These are phyloP conservation scores for Dendroctonus ponderosae DNA, from an alignment of 1,140 invertebrate species.

Conservation along the genomic window DNA sequence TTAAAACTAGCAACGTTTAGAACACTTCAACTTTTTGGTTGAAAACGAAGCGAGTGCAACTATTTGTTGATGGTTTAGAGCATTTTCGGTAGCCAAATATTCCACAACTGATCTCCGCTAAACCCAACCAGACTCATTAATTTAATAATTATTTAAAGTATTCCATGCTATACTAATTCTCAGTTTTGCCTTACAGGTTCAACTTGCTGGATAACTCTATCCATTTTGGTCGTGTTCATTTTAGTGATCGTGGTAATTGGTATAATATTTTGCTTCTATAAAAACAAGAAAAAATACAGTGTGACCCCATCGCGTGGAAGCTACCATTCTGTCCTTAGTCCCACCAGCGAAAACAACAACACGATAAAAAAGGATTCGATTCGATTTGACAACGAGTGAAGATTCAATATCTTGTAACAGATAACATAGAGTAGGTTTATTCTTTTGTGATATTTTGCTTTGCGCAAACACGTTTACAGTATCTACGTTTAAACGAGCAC, in stretches of 20 bases:
- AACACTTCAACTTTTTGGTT: too few relatives aligned
- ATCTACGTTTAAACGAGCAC: too few relatives aligned
- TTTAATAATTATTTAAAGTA: not conserved
- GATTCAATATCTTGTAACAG: too few relatives aligned
- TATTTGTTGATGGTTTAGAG: too few relatives aligned
- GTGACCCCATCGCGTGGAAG: slow-evolving; percentile 24
- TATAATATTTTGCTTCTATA: slow-evolving; percentile 20
- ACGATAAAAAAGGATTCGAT: slow-evolving; percentile 32
- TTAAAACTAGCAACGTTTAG: too few relatives aligned
- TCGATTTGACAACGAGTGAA: slow-evolving; percentile 14
- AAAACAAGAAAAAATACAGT: slow-evolving; percentile 30
- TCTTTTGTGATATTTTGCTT: too few relatives aligned
- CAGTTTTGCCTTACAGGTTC: slow-evolving; percentile 9
- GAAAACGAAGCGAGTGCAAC: too few relatives aligned
- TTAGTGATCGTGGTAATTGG: slow-evolving; percentile 4
- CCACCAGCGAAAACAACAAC: slow-evolving; percentile 32
- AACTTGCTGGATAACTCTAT: slow-evolving; percentile 17
- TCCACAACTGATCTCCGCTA: not conserved
- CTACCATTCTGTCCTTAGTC: slow-evolving; percentile 31
- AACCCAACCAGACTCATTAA: not conserved
- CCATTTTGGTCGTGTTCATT: slow-evolving; percentile 7
- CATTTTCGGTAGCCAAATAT: too few relatives aligned
- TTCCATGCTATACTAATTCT: not conserved
- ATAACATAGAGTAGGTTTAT: too few relatives aligned
- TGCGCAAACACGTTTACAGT: too few relatives aligned